These are phyloP conservation scores for Endomychus coccineus DNA, from an alignment of 2,888 invertebrate species.

Conservation along the genomic window DNA sequence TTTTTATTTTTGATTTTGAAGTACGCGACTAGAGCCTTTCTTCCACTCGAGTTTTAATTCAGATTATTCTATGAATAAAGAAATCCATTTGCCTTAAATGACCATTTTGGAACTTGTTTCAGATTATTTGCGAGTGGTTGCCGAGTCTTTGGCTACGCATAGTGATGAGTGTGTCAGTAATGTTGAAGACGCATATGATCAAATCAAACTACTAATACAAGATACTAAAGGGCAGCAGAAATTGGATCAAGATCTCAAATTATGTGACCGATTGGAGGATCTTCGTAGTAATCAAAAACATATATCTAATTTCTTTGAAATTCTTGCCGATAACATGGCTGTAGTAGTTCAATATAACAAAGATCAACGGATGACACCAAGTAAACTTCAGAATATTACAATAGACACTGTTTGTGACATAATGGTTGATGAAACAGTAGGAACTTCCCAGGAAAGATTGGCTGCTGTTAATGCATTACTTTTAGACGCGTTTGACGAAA, in stretches of 20 bases:
- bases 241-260: conserved; percentile 67
- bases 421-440: conserved; percentile 56
- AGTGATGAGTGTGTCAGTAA: conserved; percentile 61
- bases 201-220: conserved; percentile 58
- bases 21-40: too few species aligned
- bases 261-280: conserved; percentile 65
- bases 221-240: conserved; percentile 54
- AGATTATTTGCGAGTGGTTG: conserved; percentile 81
- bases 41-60: too few species aligned
- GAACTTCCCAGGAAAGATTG: conserved; percentile 59
- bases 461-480: conserved; percentile 67
- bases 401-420: conserved; percentile 74
- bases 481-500: conserved; percentile 56
- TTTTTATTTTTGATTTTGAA: too few species aligned
- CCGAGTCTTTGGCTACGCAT: conserved; percentile 60
- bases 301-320: conserved; percentile 71
- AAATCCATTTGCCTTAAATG: too few species aligned
- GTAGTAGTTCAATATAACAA: conserved; percentile 92
- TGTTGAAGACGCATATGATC: conserved; percentile 57
- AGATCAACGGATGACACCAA: conserved; percentile 70
- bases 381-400: conserved; percentile 59
- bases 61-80: too few species aligned
- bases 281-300: conserved; percentile 55
- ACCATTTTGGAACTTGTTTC: too few species aligned
- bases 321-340: conserved; percentile 80